Evolutionary conservation across 2,113 vertebrate species (phyloP), one percentile per base, ranked within the genome.

Genomic region (Scomber colias): DNA sequence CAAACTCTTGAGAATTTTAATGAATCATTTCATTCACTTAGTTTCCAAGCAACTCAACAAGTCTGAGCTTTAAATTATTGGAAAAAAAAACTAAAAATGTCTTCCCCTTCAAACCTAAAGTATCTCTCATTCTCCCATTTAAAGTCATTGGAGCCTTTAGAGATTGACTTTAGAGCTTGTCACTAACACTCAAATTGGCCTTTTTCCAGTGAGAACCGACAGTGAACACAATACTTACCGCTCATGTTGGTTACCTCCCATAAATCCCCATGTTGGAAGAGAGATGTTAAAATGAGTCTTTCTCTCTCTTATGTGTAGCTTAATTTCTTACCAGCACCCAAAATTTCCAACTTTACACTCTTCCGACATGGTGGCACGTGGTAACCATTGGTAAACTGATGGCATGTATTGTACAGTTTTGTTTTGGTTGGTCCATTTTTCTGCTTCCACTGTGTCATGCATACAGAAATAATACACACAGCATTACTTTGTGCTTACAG

Each of bases 391-490:
- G 0, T 11, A 61, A 9, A 14, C 13, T 5, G 6, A 17, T 35
- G 13, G 11, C 44, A 21, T 21, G 6, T 31, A 13, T 24, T 35
- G 5, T 31, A 13, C 49, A 50, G 45, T 59, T 19, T 3, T 35
- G 4, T 31, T 51, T 69, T 55, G 7, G 46, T 15, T 10, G n/a
- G 59, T 51, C 1, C 8, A 54, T 30, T 15, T 15, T 15, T 46
- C 53, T 59, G 16, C 80, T 60, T 76, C 67, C 46, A 17, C 53
- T 11, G 11, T 76, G 53, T 60, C n/a, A 62, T 60, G 9, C 50
- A 31, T 15, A 24, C 19, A 46, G 44, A 60, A 35, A 19, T 27
- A 40, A 40, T 9, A 17, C 67, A 66, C 21, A 11, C 45, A 11
- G 24, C 67, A 7, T 48, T 46, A 14, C 35, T 62, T 53, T 59